Percentiles rank a stretch among this genome's conserved stretches.
phyloP scores from a whole-genome alignment of 2,797 vertebrate genomes.

The Schizopygopsis malacanthus region DNA sequence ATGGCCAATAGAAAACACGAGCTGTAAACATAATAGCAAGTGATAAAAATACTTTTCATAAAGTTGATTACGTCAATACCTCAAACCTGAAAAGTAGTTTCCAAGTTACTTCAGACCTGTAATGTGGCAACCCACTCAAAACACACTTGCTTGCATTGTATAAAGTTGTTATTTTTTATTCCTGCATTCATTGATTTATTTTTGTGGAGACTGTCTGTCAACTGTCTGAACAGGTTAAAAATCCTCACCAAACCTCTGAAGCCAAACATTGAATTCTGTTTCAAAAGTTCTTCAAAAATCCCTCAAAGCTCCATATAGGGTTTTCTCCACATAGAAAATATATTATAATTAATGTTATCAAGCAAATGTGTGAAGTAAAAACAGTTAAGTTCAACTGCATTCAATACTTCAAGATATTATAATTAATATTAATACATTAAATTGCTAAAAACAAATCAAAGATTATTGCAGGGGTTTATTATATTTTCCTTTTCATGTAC shows the following conservation, averaged over 20 bases:
- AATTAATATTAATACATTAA: not conserved
- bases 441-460: not conserved
- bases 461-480: not conserved
- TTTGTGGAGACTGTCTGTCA: conserved; percentile 20
- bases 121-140: conserved; percentile 11
- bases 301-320: not conserved
- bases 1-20: conserved; percentile 23
- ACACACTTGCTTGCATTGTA: not conserved
- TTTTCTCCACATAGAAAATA: not conserved
- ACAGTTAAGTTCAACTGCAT: not conserved
- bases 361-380: not conserved
- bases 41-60: conserved; percentile 15
- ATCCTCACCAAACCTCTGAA: not conserved
- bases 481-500: not conserved
- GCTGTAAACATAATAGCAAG: conserved; percentile 10
- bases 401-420: not conserved
- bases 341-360: not conserved
- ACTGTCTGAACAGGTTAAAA: conserved; percentile 13
- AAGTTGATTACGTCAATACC: conserved; percentile 13
- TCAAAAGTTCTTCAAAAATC: not conserved
- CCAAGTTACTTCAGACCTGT: not conserved
- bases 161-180: not conserved
- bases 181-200: not conserved
- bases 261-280: not conserved
- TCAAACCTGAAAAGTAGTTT: conserved; percentile 46